These are phyloP conservation scores for Gallinago media DNA, from an alignment of 2,113 vertebrate species.

Conservation along the genomic window DNA sequence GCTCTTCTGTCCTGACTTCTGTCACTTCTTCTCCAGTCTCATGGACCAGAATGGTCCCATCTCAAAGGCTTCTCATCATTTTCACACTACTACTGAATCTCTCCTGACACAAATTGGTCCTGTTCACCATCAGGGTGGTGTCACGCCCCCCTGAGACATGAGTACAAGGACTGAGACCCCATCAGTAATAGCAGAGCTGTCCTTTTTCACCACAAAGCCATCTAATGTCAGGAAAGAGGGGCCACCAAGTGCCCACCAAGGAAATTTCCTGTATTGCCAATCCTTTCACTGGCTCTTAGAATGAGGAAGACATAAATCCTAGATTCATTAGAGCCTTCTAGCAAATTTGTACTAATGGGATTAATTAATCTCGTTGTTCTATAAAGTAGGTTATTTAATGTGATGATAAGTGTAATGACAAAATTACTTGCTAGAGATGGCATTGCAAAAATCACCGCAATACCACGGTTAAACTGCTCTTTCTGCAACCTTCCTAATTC, in stretches of 20 bases:
- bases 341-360: constrained; percentile 22
- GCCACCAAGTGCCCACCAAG: neutral
- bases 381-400: constrained; percentile 6
- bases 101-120: neutral
- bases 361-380: constrained; percentile 35
- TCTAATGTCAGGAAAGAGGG: neutral
- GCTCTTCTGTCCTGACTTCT: neutral
- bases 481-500: neutral
- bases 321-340: neutral
- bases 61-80: neutral
- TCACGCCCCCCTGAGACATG: neutral
- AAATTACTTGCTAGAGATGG: neutral
- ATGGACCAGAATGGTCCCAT: neutral
- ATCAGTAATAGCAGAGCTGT: neutral
- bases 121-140: neutral
- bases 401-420: neutral
- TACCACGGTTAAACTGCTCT: neutral
- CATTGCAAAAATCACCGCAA: neutral
- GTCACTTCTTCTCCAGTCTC: neutral
- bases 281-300: neutral
- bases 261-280: neutral
- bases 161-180: neutral
- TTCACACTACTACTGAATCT: neutral
- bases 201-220: neutral
- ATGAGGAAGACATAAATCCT: neutral